Evolutionary conservation across 2,797 vertebrate genomes (phyloP).

Genomic region (Rhadinocentrus ornatus): DNA sequence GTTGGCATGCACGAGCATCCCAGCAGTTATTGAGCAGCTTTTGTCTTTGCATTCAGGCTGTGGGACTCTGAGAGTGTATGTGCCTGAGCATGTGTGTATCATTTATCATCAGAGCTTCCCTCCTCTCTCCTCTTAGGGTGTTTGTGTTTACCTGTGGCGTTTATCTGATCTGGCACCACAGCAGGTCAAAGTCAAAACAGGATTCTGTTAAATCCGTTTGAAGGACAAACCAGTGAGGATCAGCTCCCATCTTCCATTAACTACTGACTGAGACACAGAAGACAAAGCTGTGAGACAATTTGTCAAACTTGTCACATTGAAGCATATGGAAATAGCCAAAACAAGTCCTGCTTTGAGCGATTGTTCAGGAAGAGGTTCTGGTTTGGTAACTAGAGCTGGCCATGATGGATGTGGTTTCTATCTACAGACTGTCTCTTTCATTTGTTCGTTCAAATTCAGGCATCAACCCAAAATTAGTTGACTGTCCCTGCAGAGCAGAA

Average conservation of each 20-base stretch:
- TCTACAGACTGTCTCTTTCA: slow-evolving; percentile 32
- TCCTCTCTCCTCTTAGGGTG: slow-evolving; percentile 57
- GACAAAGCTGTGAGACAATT: slow-evolving; percentile 45
- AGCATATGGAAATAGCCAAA: slow-evolving; percentile 21
- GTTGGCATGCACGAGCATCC: slow-evolving; percentile 16
- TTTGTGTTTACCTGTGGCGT: slow-evolving; percentile 75
- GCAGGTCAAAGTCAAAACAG: slow-evolving; percentile 61
- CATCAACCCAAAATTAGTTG: slow-evolving; percentile 57
- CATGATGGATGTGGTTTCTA: slow-evolving; percentile 55
- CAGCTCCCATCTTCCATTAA: slow-evolving; percentile 11
- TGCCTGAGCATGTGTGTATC: slow-evolving; percentile 25
- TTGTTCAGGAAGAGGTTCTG: slow-evolving; percentile 47
- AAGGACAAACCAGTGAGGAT: slow-evolving; percentile 34
- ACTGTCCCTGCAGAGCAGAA: slow-evolving; percentile 36
- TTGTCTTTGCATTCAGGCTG: slow-evolving; percentile 11
- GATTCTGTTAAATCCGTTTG: slow-evolving; percentile 38
- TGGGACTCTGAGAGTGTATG: slow-evolving; percentile 12
- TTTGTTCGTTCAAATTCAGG: slow-evolving; percentile 48
- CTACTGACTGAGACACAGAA: slow-evolving; percentile 33
- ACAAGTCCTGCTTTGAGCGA: slow-evolving; percentile 40
- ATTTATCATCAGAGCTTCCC: slow-evolving; percentile 58
- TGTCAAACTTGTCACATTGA: slow-evolving; percentile 32
- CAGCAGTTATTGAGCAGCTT: slow-evolving; percentile 25
- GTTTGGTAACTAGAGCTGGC: slow-evolving; percentile 27
- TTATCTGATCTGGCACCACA: slow-evolving; percentile 64